Evolutionary conservation across 2,888 invertebrate species (phyloP).

Genomic region (Ectobius pallidus): DNA sequence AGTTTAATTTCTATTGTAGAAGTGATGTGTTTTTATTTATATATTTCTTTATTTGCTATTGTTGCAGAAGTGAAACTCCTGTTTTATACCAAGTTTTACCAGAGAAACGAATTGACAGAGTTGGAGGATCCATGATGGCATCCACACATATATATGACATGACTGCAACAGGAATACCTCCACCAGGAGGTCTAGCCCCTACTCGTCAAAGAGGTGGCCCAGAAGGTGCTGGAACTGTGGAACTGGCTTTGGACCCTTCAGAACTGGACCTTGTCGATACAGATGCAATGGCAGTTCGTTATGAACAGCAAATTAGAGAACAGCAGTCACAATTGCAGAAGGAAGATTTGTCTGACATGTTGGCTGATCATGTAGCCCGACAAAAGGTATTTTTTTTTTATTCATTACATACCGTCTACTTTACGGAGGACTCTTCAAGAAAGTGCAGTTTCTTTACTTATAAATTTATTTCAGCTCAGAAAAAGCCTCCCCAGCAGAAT

Average conservation of each 20-base stretch:
- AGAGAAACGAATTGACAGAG: slow-evolving; percentile 89
- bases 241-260: slow-evolving; percentile 95
- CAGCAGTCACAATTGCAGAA: slow-evolving; percentile 86
- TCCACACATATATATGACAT: slow-evolving; percentile 98
- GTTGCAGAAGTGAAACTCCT: slow-evolving; percentile 84
- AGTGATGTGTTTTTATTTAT: too few species aligned
- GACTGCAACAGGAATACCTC: slow-evolving; percentile 64
- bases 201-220: slow-evolving; percentile 54
- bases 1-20: too few species aligned
- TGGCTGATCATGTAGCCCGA: slow-evolving; percentile 96
- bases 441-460: too few species aligned
- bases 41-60: slow-evolving; percentile 11
- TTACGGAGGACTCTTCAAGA: too few species aligned
- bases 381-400: slow-evolving; percentile 77
- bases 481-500: too few species aligned
- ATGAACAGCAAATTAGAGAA: slow-evolving; percentile 95
- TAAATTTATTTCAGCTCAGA: too few species aligned
- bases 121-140: slow-evolving; percentile 95
- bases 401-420: too few species aligned
- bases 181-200: slow-evolving; percentile 47
- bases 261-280: slow-evolving; percentile 93
- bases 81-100: slow-evolving; percentile 94
- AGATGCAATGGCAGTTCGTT: slow-evolving; percentile 93
- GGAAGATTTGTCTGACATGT: slow-evolving; percentile 98
- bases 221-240: slow-evolving; percentile 76